Evolutionary conservation across 2,888 invertebrate genomes (phyloP).

Genomic region (Frankliniella intonsa): DNA sequence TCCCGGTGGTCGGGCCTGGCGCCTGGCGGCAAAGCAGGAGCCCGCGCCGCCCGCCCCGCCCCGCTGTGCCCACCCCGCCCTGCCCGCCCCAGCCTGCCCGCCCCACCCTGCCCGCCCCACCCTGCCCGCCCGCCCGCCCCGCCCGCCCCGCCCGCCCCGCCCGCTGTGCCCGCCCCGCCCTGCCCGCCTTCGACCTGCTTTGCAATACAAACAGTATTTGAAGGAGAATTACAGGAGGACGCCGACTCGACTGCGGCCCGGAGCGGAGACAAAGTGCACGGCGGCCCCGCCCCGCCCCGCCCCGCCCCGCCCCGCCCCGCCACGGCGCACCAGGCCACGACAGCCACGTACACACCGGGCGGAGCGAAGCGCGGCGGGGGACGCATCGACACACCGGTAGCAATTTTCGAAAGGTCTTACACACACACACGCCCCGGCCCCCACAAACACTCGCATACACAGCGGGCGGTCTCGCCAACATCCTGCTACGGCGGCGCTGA

Average conservation of each 20-base stretch:
- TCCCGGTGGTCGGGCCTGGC: no score
- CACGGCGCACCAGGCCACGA: no score
- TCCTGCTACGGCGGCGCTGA: no score
- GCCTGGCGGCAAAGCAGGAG: no score
- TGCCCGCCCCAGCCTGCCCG: neutral
- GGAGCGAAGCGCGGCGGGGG: no score
- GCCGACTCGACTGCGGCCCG: neutral
- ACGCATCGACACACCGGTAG: no score
- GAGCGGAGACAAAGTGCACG: neutral
- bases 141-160: neutral
- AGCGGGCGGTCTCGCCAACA: no score
- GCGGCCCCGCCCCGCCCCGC: neutral
- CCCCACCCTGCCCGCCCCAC: neutral
- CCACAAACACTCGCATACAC: no score
- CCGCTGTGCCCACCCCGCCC: neutral
- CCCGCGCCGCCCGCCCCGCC: neutral
- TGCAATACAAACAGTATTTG: constrained; percentile 9
- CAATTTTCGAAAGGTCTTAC: no score
- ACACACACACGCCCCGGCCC: no score
- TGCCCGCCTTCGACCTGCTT: neutral
- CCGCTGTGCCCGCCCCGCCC: neutral
- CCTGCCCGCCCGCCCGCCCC: neutral
- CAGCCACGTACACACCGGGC: no score
- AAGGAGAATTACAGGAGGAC: constrained; percentile 3
- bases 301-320: no score